Percentiles rank a stretch among this genome's conserved stretches.
Evolutionary conservation across 2,113 vertebrate genomes (phyloP).

Genomic region (Otus sunia): DNA sequence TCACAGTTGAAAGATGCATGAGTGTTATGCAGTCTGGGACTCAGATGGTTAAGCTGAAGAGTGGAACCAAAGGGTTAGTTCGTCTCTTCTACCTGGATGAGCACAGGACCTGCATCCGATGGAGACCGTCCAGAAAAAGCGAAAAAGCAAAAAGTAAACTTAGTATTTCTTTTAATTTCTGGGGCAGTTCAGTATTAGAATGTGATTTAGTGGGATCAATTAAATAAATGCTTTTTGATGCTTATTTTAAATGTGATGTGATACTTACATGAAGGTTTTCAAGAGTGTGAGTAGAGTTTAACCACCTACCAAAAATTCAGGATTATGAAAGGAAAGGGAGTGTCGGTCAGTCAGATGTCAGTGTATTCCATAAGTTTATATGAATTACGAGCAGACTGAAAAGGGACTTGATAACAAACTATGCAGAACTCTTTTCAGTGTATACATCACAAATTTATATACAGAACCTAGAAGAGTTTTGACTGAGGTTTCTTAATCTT

Average conservation of each 20-base stretch:
- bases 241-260: background rate
- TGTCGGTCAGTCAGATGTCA: background rate
- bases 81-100: constrained; percentile 99
- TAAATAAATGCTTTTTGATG: background rate
- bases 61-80: constrained; percentile 91
- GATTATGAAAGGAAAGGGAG: background rate
- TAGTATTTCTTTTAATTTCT: background rate
- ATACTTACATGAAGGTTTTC: background rate
- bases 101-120: constrained; percentile 93
- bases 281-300: background rate
- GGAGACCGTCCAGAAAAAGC: constrained; percentile 95
- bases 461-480: background rate
- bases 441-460: background rate
- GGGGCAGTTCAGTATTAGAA: background rate
- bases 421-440: background rate
- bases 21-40: constrained; percentile 98
- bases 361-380: background rate
- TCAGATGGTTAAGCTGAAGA: constrained; percentile 99
- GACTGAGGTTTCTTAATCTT: background rate
- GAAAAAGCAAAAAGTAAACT: constrained; percentile 97
- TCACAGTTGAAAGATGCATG: constrained; percentile 98
- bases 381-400: background rate
- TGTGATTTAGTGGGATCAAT: background rate
- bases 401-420: background rate
- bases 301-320: background rate